Conservation (phyloP, 2,113 vertebrate species). For the Cygnus buccinator region DNA sequence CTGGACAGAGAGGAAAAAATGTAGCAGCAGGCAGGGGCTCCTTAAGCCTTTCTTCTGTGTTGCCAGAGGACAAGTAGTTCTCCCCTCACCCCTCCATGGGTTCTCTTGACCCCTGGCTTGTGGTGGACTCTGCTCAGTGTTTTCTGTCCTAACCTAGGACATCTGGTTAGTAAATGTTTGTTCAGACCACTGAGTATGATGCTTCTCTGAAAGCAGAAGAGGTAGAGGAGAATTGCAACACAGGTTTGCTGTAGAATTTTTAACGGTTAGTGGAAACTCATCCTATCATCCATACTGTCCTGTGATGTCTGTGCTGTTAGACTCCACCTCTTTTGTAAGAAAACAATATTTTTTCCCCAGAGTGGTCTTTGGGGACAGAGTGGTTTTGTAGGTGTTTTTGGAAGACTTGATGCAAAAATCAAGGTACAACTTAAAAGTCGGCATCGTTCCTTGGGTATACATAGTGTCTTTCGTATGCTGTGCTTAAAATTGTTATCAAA, state of each 20-base stretch:
- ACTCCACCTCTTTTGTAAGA: not conserved
- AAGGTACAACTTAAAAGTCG: not conserved
- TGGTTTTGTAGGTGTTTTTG: not conserved
- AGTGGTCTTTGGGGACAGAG: not conserved
- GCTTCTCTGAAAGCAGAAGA: not conserved
- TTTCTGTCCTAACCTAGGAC: not conserved
- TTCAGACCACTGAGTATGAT: not conserved
- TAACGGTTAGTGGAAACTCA: not conserved
- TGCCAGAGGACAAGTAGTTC: not conserved
- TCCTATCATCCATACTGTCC: not conserved
- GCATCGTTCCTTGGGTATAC: not conserved
- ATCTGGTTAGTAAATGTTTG: constrained; percentile 54
- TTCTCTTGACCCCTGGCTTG: not conserved
- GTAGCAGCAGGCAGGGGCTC: not conserved
- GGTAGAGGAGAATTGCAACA: constrained; percentile 30
- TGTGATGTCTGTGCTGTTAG: not conserved
- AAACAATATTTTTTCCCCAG: not conserved
- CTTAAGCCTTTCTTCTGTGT: rapidly evolving
- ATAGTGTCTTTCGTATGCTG: not conserved
- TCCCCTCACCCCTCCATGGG: not conserved
- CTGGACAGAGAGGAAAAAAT: not conserved
- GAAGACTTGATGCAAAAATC: not conserved
- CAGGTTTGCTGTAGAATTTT: not conserved
- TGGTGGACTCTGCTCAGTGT: constrained; percentile 44
- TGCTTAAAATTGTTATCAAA: not conserved